Percentiles rank a stretch among this genome's conserved stretches.
These are phyloP conservation scores for Melopsittacus undulatus DNA, from an alignment of 2,797 vertebrate species.

Conservation along the genomic window DNA sequence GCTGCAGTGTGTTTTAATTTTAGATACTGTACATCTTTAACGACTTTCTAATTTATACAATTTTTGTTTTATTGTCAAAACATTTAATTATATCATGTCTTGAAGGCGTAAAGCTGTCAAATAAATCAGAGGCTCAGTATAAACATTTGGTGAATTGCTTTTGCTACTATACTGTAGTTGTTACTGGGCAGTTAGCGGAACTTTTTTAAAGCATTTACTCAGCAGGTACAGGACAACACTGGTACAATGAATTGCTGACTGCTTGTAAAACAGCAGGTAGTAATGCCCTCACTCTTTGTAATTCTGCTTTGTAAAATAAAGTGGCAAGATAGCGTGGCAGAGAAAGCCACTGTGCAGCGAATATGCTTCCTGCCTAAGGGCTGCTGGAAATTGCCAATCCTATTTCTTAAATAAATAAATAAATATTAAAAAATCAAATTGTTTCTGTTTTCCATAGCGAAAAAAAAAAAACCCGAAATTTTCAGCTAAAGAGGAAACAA, in stretches of 20 bases:
- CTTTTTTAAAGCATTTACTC: conserved; percentile 70
- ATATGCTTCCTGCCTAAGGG: conserved; percentile 27
- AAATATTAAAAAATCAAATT: neutral
- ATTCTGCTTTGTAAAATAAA: conserved; percentile 66
- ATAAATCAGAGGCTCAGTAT: conserved; percentile 81
- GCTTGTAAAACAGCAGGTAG: conserved; percentile 80
- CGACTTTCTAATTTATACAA: conserved; percentile 82
- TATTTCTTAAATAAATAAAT: neutral
- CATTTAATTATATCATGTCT: conserved; percentile 85
- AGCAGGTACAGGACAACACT: conserved; percentile 76
- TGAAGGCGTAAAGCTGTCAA: conserved; percentile 87
- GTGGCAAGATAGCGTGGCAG: neutral
- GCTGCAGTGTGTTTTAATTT: conserved; percentile 71
- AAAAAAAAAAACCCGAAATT: neutral
- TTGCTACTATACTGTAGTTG: conserved; percentile 74
- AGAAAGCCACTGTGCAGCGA: neutral
- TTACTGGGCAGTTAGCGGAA: conserved; percentile 68
- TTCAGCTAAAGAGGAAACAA: neutral
- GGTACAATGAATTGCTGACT: conserved; percentile 71
- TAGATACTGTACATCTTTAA: conserved; percentile 74
- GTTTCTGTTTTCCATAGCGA: neutral
- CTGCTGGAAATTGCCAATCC: neutral
- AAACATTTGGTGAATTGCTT: conserved; percentile 80
- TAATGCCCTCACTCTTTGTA: conserved; percentile 71
- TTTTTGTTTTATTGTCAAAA: conserved; percentile 86